Conservation (phyloP, 2,888 invertebrate genomes). For the Melanophora roralis region DNA sequence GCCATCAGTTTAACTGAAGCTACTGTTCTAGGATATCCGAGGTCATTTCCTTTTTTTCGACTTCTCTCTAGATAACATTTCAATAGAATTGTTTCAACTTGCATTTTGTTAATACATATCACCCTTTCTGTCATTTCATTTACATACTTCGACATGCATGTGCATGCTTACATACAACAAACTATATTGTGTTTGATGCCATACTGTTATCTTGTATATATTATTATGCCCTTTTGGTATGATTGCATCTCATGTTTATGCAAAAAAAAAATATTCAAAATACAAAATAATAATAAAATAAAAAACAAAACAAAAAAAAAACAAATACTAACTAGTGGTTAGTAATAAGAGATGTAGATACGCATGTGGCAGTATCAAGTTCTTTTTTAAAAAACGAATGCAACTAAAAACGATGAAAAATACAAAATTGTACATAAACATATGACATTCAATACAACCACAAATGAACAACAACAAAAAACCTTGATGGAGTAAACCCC, state of each 20-base stretch:
- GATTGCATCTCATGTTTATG: slow-evolving; percentile 57
- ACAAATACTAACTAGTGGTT: slow-evolving; percentile 39
- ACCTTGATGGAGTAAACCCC: slow-evolving; percentile 41
- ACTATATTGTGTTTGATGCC: background rate
- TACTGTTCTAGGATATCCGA: background rate
- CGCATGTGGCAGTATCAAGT: slow-evolving; percentile 1
- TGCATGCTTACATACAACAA: no score
- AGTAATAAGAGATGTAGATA: slow-evolving; percentile 38
- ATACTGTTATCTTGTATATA: slow-evolving; percentile 13
- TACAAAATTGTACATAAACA: background rate
- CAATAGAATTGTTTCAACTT: slow-evolving; percentile 39
- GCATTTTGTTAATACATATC: slow-evolving; percentile 44
- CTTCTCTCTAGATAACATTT: slow-evolving; percentile 18
- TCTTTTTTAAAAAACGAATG: background rate
- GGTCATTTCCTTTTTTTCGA: background rate
- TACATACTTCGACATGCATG: background rate
- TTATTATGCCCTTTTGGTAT: slow-evolving; percentile 10
- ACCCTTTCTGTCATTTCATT: slow-evolving; percentile 42
- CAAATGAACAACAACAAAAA: slow-evolving; percentile 43
- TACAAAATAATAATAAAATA: slow-evolving; percentile 11
- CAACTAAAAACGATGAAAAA: slow-evolving; percentile 22
- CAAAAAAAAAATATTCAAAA: slow-evolving; percentile 34
- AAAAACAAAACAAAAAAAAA: background rate
- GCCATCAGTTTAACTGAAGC: background rate
- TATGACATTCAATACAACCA: slow-evolving; percentile 38